Conservation (phyloP, 2,113 vertebrate species). For the Apeltes quadracus region DNA sequence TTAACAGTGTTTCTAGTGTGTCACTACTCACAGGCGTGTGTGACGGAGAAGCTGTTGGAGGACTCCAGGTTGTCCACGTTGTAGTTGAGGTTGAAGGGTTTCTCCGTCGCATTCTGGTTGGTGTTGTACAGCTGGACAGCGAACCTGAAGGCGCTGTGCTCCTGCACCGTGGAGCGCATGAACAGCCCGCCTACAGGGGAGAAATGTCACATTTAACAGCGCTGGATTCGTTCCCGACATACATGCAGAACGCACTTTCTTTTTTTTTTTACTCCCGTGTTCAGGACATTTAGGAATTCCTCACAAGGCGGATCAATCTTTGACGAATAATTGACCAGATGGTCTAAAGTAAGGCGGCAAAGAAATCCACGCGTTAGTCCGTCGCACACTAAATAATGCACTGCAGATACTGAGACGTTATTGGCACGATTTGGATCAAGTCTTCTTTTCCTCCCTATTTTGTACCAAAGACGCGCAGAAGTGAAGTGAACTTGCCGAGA, state of each 20-base stretch:
- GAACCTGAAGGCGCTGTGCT: conserved; percentile 98
- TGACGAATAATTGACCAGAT: neutral
- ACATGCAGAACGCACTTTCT: conserved; percentile 1
- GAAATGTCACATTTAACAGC: conserved; percentile 31
- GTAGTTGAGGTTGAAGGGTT: conserved; percentile 98
- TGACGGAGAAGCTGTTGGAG: conserved; percentile 99
- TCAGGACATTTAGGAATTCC: neutral
- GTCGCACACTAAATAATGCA: conserved; percentile 12
- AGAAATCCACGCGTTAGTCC: neutral
- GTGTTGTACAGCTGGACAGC: conserved; percentile 99
- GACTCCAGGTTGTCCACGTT: conserved; percentile 99
- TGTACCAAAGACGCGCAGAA: conserved; percentile 27
- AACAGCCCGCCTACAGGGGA: conserved; percentile 91
- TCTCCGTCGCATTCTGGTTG: conserved; percentile 98
- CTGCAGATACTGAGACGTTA: conserved; percentile 35
- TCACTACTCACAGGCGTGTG: conserved; percentile 96
- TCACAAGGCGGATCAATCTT: neutral
- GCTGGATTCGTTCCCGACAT: conserved; percentile 18
- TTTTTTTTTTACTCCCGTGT: neutral
- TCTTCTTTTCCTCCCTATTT: conserved; percentile 5
- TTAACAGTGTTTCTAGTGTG: neutral
- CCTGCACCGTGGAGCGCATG: conserved; percentile 97
- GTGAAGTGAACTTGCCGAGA: conserved; percentile 49
- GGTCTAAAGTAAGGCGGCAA: neutral
- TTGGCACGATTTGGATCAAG: conserved; percentile 37